Evolutionary conservation across 2,797 vertebrate genomes (phyloP).

Genomic region (Heteromormyrus szaboi): DNA sequence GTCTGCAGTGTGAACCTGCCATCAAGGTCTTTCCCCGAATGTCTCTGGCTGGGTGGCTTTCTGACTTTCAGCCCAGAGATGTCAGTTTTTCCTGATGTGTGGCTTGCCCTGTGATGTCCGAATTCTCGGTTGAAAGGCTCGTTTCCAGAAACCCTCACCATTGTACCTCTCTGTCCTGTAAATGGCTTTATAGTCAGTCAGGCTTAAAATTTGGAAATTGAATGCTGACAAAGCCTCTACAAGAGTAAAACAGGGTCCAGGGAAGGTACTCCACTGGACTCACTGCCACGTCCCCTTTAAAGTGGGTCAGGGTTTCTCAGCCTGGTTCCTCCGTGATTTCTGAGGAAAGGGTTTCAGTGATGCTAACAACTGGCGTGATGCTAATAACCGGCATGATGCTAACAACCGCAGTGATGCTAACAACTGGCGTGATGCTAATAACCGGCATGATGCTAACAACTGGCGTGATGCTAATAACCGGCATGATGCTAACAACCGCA

Average conservation of each 20-base stretch:
- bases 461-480: background rate
- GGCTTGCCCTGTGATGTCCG: background rate
- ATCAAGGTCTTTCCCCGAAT: background rate
- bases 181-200: background rate
- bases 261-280: background rate
- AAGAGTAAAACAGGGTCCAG: background rate
- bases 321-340: background rate
- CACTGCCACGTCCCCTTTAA: background rate
- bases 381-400: background rate
- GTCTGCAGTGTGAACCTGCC: background rate
- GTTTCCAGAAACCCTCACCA: background rate
- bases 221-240: background rate
- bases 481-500: too few relatives aligned
- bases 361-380: background rate
- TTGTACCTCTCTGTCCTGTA: background rate
- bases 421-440: too few relatives aligned
- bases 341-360: background rate
- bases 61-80: background rate
- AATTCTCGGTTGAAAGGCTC: background rate
- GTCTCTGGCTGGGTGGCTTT: background rate
- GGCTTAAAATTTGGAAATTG: background rate
- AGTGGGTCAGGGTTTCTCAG: background rate
- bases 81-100: background rate
- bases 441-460: background rate
- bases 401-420: background rate